Percentiles rank a stretch among this genome's conserved stretches.
phyloP scores from a whole-genome alignment of 2,888 invertebrate species.

The Escarpia spicata region DNA sequence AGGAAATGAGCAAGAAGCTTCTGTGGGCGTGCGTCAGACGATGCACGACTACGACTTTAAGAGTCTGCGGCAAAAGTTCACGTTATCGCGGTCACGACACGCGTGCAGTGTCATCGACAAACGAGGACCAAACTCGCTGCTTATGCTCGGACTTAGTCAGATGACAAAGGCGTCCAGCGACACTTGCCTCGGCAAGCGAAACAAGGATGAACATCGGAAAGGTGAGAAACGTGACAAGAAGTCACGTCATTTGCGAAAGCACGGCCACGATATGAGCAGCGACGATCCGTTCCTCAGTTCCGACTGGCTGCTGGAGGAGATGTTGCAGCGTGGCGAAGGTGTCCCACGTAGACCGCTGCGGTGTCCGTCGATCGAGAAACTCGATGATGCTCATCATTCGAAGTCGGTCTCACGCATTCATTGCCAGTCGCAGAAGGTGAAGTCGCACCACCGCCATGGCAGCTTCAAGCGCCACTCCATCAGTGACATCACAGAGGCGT shows the following conservation, averaged over 20 bases:
- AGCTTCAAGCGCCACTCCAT: background rate
- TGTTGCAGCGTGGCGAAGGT: background rate
- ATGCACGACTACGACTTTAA: background rate
- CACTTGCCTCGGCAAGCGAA: slow-evolving; percentile 7
- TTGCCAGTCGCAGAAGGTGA: slow-evolving; percentile 1
- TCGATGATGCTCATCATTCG: background rate
- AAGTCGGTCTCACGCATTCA: background rate
- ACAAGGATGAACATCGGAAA: background rate
- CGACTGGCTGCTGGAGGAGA: slow-evolving; percentile 10
- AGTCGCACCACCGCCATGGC: background rate
- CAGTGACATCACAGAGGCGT: slow-evolving; percentile 12
- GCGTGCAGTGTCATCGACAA: slow-evolving; percentile 3
- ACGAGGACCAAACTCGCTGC: background rate
- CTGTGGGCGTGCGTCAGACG: background rate
- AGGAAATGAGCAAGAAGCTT: background rate
- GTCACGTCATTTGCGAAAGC: background rate
- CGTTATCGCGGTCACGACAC: background rate
- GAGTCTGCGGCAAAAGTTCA: background rate
- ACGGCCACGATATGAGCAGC: background rate
- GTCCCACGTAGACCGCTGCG: background rate
- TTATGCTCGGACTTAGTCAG: background rate
- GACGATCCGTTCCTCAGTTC: background rate
- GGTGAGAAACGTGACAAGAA: background rate
- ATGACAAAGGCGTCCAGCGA: slow-evolving; percentile 19
- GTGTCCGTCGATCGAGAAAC: background rate